phyloP scores from a whole-genome alignment of 2,888 invertebrate species.

The Tiliacea aurago region DNA sequence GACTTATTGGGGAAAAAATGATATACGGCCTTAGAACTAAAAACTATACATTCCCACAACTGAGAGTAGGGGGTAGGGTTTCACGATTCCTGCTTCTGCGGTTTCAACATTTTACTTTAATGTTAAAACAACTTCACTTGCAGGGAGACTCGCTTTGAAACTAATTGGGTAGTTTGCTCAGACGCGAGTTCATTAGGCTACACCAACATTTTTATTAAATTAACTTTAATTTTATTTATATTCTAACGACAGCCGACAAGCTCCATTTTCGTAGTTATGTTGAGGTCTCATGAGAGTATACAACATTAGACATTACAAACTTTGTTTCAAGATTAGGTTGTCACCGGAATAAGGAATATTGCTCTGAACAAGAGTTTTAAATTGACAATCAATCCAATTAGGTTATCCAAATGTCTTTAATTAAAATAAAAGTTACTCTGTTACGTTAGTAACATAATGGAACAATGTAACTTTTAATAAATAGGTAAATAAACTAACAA shows the following conservation, averaged over 20 bases:
- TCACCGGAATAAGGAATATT: not conserved
- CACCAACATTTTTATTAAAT: conserved; percentile 35
- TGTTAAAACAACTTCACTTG: conserved; percentile 46
- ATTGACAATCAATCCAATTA: conserved; percentile 23
- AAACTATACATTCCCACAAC: conserved; percentile 26
- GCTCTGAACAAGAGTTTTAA: conserved; percentile 4
- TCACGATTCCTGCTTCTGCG: conserved; percentile 9
- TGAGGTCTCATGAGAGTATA: conserved; percentile 17
- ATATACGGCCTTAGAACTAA: conserved; percentile 68
- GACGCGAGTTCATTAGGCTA: conserved; percentile 47
- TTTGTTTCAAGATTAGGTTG: conserved; percentile 23
- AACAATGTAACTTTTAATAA: conserved; percentile 23
- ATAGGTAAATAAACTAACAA: conserved; percentile 1
- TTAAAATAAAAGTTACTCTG: conserved; percentile 36
- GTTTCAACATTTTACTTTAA: conserved; percentile 37
- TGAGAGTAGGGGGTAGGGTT: conserved; percentile 9
- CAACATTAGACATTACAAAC: conserved; percentile 22
- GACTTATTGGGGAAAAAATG: conserved; percentile 87
- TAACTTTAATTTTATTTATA: conserved; percentile 30
- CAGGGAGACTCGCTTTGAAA: conserved; percentile 15
- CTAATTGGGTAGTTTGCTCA: conserved; percentile 50
- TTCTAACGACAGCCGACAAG: not conserved
- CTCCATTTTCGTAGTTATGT: conserved; percentile 5
- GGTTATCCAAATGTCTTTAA: conserved; percentile 24
- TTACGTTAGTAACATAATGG: too few species aligned